Base-by-base conservation (phyloP, 2,797 vertebrate species). In the Phalanger gymnotis region DNA sequence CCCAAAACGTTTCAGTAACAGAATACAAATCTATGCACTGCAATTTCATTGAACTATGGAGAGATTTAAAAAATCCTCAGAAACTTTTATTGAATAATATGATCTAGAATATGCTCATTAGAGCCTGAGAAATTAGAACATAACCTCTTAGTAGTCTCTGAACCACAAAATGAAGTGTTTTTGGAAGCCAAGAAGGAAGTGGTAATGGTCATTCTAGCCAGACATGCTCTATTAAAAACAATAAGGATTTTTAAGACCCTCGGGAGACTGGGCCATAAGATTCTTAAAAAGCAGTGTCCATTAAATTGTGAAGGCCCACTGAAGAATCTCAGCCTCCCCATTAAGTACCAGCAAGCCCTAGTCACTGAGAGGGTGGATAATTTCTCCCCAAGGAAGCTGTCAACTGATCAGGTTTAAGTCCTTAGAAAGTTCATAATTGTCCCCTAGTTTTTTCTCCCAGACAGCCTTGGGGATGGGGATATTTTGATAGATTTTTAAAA, bases 401-500 rank as follows among this genome's bases (percentile, higher is more conserved):
- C 73, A 87, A 87, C 73, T 87, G 47, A 87, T 87, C 73, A 87
- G 22, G 73, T 10, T 40, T 73, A 40, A 73, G n/a, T 95, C 54
- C 19, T 92, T 53, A 95, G 81, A 19, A 91, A 87, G 40, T 51
- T 87, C 0, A 1, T 51, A 87, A 51, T 51, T 87, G 54, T 47
- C 40, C 0, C 0, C 91, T 55, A 31, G 73, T 53, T 90, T 93
- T 93, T 93, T n/a, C 91, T 73, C 31, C 16, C 73, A 34, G 16
- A 90, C 58, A 54, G 89, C n/a, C 90, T 91, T 40, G 25, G 89
- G 94, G 92, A 93, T 61, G 94, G 94, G 96, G 95, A 96, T 56
- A 40, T 91, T 93, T 53, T 30, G 96, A 94, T 57, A 94, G 92
- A 92, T 92, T 96, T 98, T 53, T 22, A 96, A 97, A 96, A 96